Percentiles rank a stretch among this genome's conserved stretches.
Evolutionary conservation across 2,113 vertebrate genomes (phyloP).

Genomic region (Noctilio leporinus): DNA sequence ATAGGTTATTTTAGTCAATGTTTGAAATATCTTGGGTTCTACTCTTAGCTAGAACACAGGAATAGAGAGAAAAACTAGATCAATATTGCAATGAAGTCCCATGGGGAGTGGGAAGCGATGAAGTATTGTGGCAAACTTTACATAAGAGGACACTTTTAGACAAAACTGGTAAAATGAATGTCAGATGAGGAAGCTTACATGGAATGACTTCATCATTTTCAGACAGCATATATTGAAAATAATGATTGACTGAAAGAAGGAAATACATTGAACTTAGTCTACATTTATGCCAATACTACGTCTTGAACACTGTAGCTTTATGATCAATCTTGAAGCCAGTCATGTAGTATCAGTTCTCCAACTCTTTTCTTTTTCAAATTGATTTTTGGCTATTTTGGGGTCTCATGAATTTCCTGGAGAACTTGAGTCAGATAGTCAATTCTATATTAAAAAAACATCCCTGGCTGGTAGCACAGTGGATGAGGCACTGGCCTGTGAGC

Average conservation of each 20-base stretch:
- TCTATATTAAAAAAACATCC: neutral
- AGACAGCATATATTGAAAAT: neutral
- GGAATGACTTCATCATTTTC: neutral
- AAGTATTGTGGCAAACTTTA: neutral
- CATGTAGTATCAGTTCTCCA: neutral
- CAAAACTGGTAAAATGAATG: neutral
- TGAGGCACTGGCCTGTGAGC: too few species aligned
- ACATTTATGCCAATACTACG: neutral
- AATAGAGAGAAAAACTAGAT: neutral
- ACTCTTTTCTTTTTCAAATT: neutral
- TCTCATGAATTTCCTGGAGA: neutral
- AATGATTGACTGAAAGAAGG: neutral
- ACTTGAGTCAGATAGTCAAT: neutral
- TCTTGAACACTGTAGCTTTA: neutral
- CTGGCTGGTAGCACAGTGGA: too few species aligned
- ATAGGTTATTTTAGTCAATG: neutral
- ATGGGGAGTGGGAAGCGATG: neutral
- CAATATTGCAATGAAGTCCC: neutral
- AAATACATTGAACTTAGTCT: neutral
- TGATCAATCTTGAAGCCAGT: neutral
- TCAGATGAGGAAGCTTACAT: neutral
- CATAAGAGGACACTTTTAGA: neutral
- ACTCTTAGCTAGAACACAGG: neutral
- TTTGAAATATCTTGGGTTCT: neutral
- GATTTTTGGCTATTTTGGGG: neutral